Evolutionary conservation across 2,888 invertebrate genomes (phyloP).

Genomic region (Agrotis exclamationis): DNA sequence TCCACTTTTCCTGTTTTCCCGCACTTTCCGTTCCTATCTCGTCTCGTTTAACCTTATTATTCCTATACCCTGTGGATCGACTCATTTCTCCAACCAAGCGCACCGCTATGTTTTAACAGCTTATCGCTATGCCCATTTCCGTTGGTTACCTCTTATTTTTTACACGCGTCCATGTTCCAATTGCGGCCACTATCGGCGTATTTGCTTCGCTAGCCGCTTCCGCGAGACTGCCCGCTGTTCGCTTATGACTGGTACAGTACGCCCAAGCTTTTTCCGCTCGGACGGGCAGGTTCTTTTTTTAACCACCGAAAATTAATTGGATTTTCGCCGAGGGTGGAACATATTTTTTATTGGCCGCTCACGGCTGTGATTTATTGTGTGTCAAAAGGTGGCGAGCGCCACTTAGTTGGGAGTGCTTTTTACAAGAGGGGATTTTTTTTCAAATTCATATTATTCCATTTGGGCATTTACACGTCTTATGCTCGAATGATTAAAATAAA

Average conservation of each 20-base stretch:
- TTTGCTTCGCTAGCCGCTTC: conserved; percentile 26
- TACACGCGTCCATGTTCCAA: conserved; percentile 39
- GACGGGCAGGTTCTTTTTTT: conserved; percentile 88
- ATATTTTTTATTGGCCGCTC: conserved; percentile 91
- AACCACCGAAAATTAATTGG: conserved; percentile 91
- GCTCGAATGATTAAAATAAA: conserved; percentile 55
- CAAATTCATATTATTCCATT: conserved; percentile 79
- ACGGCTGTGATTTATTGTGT: conserved; percentile 90
- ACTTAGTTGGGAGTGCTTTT: conserved; percentile 88
- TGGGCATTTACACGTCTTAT: conserved; percentile 63
- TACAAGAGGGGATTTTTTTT: conserved; percentile 81
- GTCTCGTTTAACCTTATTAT: conserved; percentile 89
- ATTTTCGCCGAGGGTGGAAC: conserved; percentile 91
- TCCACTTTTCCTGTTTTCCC: conserved; percentile 86
- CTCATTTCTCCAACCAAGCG: conserved; percentile 51
- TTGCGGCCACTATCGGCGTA: conserved; percentile 24
- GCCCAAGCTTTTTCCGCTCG: conserved; percentile 86
- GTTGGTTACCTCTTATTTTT: conserved; percentile 37
- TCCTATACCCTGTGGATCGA: conserved; percentile 74
- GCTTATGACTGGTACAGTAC: conserved; percentile 68
- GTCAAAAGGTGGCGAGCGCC: conserved; percentile 91
- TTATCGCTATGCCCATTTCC: conserved; percentile 56
- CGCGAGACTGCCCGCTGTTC: conserved; percentile 63
- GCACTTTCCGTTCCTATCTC: conserved; percentile 84
- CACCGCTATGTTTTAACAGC: conserved; percentile 63